Conservation (phyloP, 2,888 invertebrate species). For the Mechanitis mazaeus region DNA sequence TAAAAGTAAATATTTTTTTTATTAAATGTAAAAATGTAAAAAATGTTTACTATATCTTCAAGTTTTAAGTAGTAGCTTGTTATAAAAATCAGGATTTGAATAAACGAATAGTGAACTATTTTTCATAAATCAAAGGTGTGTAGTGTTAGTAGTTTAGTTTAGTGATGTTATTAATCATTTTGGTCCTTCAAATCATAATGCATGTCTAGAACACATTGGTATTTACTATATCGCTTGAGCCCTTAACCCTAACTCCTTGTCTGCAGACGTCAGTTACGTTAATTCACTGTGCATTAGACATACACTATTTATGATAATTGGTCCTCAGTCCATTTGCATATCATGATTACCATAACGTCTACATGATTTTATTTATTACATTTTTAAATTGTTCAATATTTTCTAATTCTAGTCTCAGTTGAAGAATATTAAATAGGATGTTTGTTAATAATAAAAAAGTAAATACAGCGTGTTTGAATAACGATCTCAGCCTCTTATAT, state of each 20-base stretch:
- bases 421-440: background rate
- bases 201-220: background rate
- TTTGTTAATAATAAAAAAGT: background rate
- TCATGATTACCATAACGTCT: conserved; percentile 30
- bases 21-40: too few relatives aligned
- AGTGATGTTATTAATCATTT: too few relatives aligned
- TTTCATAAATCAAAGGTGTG: too few relatives aligned
- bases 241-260: conserved; percentile 7
- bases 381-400: background rate
- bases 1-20: too few relatives aligned
- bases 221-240: background rate
- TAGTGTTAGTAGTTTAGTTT: too few relatives aligned
- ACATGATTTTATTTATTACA: conserved; percentile 20
- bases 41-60: too few relatives aligned
- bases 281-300: conserved; percentile 31
- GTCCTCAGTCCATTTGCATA: conserved; percentile 33
- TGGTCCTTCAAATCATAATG: background rate
- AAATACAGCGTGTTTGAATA: too few relatives aligned
- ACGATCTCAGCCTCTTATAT: too few relatives aligned
- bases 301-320: conserved; percentile 37
- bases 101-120: too few relatives aligned
- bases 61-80: too few relatives aligned
- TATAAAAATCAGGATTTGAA: too few relatives aligned
- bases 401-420: background rate
- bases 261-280: conserved; percentile 14